Evolutionary conservation across 2,113 vertebrate species (phyloP).

Genomic region (Brachyistius frenatus): DNA sequence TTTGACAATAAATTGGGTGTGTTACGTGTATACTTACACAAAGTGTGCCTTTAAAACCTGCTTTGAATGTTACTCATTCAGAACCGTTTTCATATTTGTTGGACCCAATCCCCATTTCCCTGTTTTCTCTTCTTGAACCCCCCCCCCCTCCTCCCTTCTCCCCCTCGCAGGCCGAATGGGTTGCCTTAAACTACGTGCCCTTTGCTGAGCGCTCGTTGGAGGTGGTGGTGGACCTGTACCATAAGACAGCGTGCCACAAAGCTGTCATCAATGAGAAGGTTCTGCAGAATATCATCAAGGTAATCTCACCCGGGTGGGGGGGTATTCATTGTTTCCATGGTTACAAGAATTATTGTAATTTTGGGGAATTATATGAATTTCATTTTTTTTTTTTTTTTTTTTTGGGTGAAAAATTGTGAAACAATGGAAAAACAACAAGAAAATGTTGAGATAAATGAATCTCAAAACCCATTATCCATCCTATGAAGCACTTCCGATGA

Average conservation of each 20-base stretch:
- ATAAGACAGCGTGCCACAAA: conserved; percentile 99
- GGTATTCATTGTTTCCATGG: neutral
- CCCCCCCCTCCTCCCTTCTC: conserved; percentile 22
- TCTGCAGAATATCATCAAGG: conserved; percentile 97
- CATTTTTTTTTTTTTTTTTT: neutral
- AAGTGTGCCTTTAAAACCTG: conserved; percentile 74
- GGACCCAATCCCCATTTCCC: neutral
- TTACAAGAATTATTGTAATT: neutral
- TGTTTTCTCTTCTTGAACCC: neutral
- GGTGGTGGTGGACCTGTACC: conserved; percentile 97
- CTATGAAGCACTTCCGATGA: neutral
- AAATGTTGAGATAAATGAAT: no score
- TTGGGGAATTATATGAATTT: neutral
- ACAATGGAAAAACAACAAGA: no score
- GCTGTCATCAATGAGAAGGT: conserved; percentile 97
- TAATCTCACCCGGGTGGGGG: conserved; percentile 64
- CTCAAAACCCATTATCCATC: no score
- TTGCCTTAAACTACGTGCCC: conserved; percentile 98
- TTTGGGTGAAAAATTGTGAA: no score
- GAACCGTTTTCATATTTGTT: neutral
- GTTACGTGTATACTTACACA: conserved; percentile 23
- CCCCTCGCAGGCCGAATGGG: conserved; percentile 94
- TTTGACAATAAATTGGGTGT: neutral
- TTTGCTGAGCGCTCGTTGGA: conserved; percentile 98
- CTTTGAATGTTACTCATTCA: conserved; percentile 52